Evolutionary conservation across 2,888 invertebrate species (phyloP), one percentile per base, ranked within the genome.

Genomic region (Euplexia lucipara): DNA sequence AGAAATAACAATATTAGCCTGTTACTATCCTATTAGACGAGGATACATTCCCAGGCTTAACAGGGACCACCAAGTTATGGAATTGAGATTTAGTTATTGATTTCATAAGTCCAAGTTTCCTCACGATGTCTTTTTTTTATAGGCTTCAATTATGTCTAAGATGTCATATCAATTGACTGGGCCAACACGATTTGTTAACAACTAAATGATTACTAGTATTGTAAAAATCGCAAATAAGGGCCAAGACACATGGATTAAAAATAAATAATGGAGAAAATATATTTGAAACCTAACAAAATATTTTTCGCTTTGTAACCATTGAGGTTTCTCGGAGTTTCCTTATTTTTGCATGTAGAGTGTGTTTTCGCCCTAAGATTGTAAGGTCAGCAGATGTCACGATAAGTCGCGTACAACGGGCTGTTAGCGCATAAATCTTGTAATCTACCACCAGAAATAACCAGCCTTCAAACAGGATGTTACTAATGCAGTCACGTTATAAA

Each of bases 381-480:
- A 91, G 91, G 92, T 91, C 91, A 89, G 74, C 75, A 79, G 87
- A 86, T 88, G 82, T 75, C 68, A 76, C 83, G 90, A 89, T 90
- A 89, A 80, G 68, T 75, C 56, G 66, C 69, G 60, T 69, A 73
- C 69, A 63, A 20, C 74, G 66, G 70, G 84, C 81, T 80, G 86
- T 91, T 83, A 87, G 84, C 82, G 65, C 81, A 90, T 93, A 93
- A 92, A 93, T 92, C 88, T 86, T 82, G 86, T 87, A 88, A 90
- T 90, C 89, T 88, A 63, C 72, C 79, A 78, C 79, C 71, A 81
- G 81, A 81, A 85, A 84, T 75, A 78, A 75, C 67, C 75, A 45
- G 68, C 73, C 65, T 57, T 68, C 49, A 49, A 80, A 87, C 88
- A 91, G 90, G 88, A 77, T 87, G 90, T 79, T 86, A 62, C 62